A percentile compares a stretch with the other conserved stretches of the same genome.
phyloP scores from a whole-genome alignment of 2,888 invertebrate species.

The Zelleria hepariella region DNA sequence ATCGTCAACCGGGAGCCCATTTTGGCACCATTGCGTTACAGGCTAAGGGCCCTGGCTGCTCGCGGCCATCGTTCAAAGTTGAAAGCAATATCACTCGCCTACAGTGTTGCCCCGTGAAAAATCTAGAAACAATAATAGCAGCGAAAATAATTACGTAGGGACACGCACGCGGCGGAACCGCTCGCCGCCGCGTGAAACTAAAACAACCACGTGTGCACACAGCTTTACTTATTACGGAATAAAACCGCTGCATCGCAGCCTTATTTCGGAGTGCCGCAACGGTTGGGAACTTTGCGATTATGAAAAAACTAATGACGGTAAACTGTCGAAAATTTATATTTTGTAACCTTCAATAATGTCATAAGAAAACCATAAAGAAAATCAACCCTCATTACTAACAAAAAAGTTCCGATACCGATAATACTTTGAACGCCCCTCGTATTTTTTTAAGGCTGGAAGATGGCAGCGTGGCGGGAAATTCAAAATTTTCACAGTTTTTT shows the following conservation, averaged over 20 bases:
- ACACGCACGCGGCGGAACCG: conserved; percentile 1
- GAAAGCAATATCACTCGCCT: background rate
- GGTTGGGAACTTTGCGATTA: background rate
- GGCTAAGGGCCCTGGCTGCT: too few relatives aligned
- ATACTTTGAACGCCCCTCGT: too few relatives aligned
- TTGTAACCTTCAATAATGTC: too few relatives aligned
- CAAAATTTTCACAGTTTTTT: too few relatives aligned
- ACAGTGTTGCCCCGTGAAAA: background rate
- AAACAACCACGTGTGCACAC: background rate
- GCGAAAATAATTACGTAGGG: background rate
- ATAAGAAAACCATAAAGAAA: too few relatives aligned
- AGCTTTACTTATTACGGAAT: conserved; percentile 3
- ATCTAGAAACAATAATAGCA: background rate
- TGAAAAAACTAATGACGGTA: too few relatives aligned
- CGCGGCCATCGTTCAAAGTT: background rate
- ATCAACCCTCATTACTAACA: too few relatives aligned
- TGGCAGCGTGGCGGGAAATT: too few relatives aligned
- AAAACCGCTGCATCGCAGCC: background rate
- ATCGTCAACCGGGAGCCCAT: background rate
- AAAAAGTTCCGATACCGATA: too few relatives aligned
- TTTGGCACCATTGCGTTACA: background rate
- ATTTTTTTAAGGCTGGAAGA: too few relatives aligned
- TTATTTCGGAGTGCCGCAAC: background rate
- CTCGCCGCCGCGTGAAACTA: background rate
- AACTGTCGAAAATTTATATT: too few relatives aligned